Conservation (phyloP, 2,888 invertebrate species). For the Scaptomyza reducta region DNA sequence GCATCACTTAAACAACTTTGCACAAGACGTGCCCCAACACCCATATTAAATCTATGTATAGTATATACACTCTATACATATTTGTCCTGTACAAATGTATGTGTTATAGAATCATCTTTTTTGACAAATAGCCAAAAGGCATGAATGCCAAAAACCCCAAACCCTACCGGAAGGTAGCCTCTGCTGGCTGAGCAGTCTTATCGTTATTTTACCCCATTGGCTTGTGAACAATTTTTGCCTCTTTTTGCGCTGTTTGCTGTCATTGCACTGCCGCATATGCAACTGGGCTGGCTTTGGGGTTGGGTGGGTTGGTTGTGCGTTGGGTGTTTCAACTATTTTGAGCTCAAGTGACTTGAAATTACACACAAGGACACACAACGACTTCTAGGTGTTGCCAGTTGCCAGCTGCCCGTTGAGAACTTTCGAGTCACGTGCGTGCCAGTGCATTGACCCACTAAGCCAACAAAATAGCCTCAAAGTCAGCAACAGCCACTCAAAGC, state of each 20-base stretch:
- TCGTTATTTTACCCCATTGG: constrained; percentile 57
- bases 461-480: constrained; percentile 58
- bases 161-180: constrained; percentile 59
- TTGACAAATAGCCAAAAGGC: constrained; percentile 76
- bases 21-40: constrained; percentile 67
- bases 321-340: constrained; percentile 57
- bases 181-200: constrained; percentile 57
- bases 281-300: constrained; percentile 10
- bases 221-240: constrained; percentile 41
- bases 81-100: constrained; percentile 7
- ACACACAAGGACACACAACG: constrained; percentile 68
- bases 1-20: constrained; percentile 39
- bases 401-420: constrained; percentile 40
- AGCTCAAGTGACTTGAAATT: constrained; percentile 74
- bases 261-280: constrained; percentile 60
- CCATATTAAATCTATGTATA: constrained; percentile 46
- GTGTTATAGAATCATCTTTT: constrained; percentile 44
- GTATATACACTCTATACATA: constrained; percentile 10
- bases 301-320: constrained; percentile 25
- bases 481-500: constrained; percentile 31
- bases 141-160: constrained; percentile 47
- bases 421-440: constrained; percentile 67
- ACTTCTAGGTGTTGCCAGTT: constrained; percentile 54
- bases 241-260: constrained; percentile 52
- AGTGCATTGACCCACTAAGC: constrained; percentile 65